Conservation (phyloP, 1,140 invertebrate species). For the Ptiloglossa arizonensis region DNA sequence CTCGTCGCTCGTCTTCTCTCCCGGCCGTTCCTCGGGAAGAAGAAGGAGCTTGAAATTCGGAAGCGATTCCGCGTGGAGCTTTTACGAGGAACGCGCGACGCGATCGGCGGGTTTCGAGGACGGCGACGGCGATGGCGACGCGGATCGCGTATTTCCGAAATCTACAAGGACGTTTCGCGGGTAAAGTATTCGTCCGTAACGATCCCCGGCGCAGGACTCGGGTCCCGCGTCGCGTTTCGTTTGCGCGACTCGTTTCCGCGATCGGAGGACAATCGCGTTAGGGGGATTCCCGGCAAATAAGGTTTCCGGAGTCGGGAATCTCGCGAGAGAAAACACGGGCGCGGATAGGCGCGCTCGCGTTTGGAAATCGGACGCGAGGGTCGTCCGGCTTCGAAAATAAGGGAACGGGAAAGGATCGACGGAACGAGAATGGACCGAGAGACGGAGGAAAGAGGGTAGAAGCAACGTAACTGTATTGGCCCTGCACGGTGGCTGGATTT, state of each 20-base stretch:
- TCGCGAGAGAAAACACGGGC: not conserved
- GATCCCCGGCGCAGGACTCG: not conserved
- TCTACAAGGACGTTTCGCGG: too few relatives aligned
- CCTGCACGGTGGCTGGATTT: slow-evolving; percentile 78
- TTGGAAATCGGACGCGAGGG: not conserved
- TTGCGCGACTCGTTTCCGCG: not conserved
- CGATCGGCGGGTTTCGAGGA: not conserved
- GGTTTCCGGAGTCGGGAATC: not conserved
- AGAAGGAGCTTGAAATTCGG: too few relatives aligned
- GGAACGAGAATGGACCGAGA: not conserved
- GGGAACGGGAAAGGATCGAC: not conserved
- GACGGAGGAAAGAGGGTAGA: slow-evolving; percentile 14
- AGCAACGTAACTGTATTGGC: slow-evolving; percentile 75
- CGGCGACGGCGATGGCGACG: too few relatives aligned
- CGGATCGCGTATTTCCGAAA: too few relatives aligned
- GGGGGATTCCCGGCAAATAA: not conserved
- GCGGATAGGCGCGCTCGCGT: not conserved
- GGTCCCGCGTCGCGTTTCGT: not conserved
- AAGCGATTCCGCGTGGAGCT: too few relatives aligned
- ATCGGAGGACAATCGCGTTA: not conserved
- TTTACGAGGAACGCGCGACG: too few relatives aligned
- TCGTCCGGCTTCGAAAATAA: not conserved
- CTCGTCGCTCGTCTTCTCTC: too few relatives aligned
- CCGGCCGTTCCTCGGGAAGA: too few relatives aligned
- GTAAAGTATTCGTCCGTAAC: too few relatives aligned